Evolutionary conservation across 2,113 vertebrate genomes (phyloP).

Genomic region (Oreocharis arfaki): DNA sequence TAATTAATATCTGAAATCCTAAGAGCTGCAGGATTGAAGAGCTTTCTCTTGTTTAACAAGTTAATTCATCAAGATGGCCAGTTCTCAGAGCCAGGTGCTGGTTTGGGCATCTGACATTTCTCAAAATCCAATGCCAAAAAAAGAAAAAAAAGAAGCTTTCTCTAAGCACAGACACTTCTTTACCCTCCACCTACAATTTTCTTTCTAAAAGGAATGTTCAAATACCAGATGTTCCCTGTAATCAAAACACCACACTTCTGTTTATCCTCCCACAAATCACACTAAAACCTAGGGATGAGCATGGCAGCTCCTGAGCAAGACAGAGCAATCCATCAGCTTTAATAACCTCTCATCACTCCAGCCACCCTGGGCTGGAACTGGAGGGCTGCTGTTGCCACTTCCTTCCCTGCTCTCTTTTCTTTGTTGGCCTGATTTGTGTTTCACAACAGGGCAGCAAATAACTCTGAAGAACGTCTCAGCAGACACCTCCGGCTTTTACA

Average conservation of each 20-base stretch:
- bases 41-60: neutral
- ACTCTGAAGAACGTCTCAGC: conserved; percentile 83
- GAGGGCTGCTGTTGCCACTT: neutral
- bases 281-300: neutral
- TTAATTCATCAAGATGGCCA: neutral
- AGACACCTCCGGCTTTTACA: conserved; percentile 82
- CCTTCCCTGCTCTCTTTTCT: neutral
- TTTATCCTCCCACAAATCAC: conserved; percentile 29
- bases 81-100: neutral
- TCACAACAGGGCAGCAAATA: conserved; percentile 45
- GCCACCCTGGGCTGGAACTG: neutral
- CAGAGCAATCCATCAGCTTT: neutral
- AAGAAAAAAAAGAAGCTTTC: neutral
- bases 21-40: neutral
- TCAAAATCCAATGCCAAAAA: neutral
- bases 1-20: neutral
- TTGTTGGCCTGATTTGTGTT: neutral
- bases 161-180: neutral
- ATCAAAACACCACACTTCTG: neutral
- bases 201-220: neutral
- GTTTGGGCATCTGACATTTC: neutral
- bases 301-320: neutral
- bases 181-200: neutral
- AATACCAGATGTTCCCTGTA: neutral
- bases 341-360: neutral